phyloP scores from a whole-genome alignment of 2,888 invertebrate species.

The Sclerodermus sp. region DNA sequence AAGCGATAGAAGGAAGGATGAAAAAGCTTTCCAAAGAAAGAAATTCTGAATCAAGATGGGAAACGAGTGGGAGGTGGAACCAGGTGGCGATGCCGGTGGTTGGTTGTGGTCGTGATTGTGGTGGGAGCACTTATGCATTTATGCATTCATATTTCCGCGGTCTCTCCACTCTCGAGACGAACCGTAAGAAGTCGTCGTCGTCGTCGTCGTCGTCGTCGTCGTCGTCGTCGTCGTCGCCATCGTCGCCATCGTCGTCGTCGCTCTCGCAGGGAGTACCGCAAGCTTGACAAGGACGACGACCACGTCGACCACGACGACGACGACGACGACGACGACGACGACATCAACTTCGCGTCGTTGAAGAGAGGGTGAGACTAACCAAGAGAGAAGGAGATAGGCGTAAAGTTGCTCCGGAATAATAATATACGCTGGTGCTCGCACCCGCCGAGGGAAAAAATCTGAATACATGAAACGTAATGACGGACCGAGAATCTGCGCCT shows the following conservation, averaged over 20 bases:
- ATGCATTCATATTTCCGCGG: slow-evolving; percentile 57
- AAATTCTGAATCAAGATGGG: slow-evolving; percentile 31
- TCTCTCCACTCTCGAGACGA: slow-evolving; percentile 40
- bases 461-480: slow-evolving; percentile 57
- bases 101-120: slow-evolving; percentile 2
- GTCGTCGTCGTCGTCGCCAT: slow-evolving; percentile 25
- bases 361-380: slow-evolving; percentile 10
- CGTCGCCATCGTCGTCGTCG: no score
- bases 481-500: slow-evolving; percentile 35
- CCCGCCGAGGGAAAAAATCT: slow-evolving; percentile 49
- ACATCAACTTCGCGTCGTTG: background rate
- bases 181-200: slow-evolving; percentile 42
- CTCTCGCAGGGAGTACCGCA: no score
- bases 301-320: slow-evolving; percentile 1
- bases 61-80: slow-evolving; percentile 29
- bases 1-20: background rate
- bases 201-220: slow-evolving; percentile 29
- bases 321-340: slow-evolving; percentile 8
- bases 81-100: slow-evolving; percentile 24
- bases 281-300: slow-evolving; percentile 1
- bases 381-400: slow-evolving; percentile 33
- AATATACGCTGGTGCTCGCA: slow-evolving; percentile 46
- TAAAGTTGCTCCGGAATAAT: slow-evolving; percentile 56
- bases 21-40: slow-evolving; percentile 16
- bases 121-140: slow-evolving; percentile 55